Evolutionary conservation across 1,140 invertebrate species (phyloP).

Genomic region (Zaprionus taronus): DNA sequence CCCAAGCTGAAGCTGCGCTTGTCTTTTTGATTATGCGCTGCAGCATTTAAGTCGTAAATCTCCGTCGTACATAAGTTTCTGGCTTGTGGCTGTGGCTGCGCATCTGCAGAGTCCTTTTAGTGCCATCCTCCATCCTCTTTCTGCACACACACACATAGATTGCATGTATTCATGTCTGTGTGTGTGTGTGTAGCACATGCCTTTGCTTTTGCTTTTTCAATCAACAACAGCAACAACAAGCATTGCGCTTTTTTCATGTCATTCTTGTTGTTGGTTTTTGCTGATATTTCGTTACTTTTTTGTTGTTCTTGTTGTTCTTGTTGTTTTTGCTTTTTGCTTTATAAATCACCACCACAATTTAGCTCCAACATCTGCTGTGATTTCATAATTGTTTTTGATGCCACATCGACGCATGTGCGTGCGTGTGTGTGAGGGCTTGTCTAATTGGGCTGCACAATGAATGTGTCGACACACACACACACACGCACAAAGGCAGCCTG

Average conservation of each 20-base stretch:
- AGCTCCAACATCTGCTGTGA: conserved; percentile 79
- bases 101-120: conserved; percentile 79
- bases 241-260: conserved; percentile 59
- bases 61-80: conserved; percentile 56
- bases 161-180: conserved; percentile 5
- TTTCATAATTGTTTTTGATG: conserved; percentile 83
- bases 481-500: not conserved
- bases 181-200: conserved; percentile 61
- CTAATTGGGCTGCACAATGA: conserved; percentile 36
- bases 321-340: conserved; percentile 52
- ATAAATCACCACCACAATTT: conserved; percentile 82
- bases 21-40: conserved; percentile 81
- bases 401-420: conserved; percentile 53
- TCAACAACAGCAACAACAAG: conserved; percentile 40
- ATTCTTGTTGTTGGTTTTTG: conserved; percentile 58
- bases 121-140: conserved; percentile 70
- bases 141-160: conserved; percentile 36
- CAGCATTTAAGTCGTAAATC: conserved; percentile 82
- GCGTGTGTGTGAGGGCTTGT: conserved; percentile 33
- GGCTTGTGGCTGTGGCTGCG: conserved; percentile 74
- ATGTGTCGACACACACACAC: not conserved
- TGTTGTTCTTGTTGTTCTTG: conserved; percentile 68
- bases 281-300: conserved; percentile 42
- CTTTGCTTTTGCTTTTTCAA: conserved; percentile 48
- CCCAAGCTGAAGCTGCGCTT: conserved; percentile 42